Evolutionary conservation across 2,888 invertebrate genomes (phyloP).

Genomic region (Sarcophaga rosellei): DNA sequence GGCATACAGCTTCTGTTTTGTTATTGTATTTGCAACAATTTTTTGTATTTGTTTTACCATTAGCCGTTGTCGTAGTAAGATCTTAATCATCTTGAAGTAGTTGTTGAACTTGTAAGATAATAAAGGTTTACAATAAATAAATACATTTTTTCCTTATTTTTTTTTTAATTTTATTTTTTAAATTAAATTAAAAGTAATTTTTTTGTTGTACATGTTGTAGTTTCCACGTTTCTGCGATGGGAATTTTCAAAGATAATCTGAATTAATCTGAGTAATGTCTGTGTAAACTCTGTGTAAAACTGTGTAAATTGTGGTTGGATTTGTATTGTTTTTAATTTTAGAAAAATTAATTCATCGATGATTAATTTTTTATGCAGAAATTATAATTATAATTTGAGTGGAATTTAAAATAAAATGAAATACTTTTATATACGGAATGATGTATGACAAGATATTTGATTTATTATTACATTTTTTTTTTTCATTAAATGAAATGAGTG

Average conservation of each 20-base stretch:
- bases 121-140: slow-evolving; percentile 18
- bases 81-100: slow-evolving; percentile 49
- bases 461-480: background rate
- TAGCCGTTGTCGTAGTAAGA: slow-evolving; percentile 45
- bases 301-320: background rate
- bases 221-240: background rate
- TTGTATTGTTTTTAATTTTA: no score
- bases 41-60: slow-evolving; percentile 2
- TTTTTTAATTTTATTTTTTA: no score
- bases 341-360: slow-evolving; percentile 12
- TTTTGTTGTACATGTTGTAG: background rate
- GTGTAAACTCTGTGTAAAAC: background rate
- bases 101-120: slow-evolving; percentile 66
- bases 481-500: background rate
- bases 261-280: background rate
- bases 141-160: background rate
- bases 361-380: slow-evolving; percentile 37
- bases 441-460: background rate
- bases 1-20: no score
- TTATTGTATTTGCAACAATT: no score
- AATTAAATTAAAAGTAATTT: slow-evolving; percentile 50
- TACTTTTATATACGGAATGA: background rate
- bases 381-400: slow-evolving; percentile 18
- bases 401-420: slow-evolving; percentile 25
- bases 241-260: background rate